Conservation (phyloP, 2,113 vertebrate genomes). For the Protobothrops mucrosquamatus region DNA sequence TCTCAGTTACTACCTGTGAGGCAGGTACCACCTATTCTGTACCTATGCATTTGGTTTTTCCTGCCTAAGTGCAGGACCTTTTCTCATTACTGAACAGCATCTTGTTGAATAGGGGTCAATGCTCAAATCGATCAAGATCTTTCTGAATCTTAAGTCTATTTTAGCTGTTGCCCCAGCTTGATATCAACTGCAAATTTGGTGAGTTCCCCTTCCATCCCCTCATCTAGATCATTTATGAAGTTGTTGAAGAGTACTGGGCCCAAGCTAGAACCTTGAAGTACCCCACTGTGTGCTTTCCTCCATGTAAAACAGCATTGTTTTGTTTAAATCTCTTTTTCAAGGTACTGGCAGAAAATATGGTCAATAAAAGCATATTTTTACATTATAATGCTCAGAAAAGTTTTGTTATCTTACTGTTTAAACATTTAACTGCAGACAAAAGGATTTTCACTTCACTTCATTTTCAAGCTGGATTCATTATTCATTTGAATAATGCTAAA, state of each 20-base stretch:
- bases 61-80: not conserved
- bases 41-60: not conserved
- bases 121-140: not conserved
- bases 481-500: not conserved
- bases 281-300: not conserved
- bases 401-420: not conserved
- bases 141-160: not conserved
- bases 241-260: not conserved
- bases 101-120: not conserved
- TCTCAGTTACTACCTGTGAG: not conserved
- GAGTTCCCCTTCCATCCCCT: not conserved
- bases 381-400: rapidly evolving
- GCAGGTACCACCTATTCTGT: not conserved
- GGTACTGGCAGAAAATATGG: not conserved
- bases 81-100: not conserved
- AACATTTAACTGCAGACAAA: not conserved
- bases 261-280: not conserved
- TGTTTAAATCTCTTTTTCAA: not conserved
- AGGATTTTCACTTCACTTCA: not conserved
- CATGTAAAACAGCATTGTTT: not conserved
- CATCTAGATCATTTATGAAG: not conserved
- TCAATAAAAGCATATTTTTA: not conserved
- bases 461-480: not conserved
- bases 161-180: not conserved
- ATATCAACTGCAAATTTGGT: not conserved